Percentiles rank a stretch among this genome's conserved stretches.
These are phyloP conservation scores for Coccyzus lansbergi DNA, from an alignment of 2,797 vertebrate species.

Conservation along the genomic window DNA sequence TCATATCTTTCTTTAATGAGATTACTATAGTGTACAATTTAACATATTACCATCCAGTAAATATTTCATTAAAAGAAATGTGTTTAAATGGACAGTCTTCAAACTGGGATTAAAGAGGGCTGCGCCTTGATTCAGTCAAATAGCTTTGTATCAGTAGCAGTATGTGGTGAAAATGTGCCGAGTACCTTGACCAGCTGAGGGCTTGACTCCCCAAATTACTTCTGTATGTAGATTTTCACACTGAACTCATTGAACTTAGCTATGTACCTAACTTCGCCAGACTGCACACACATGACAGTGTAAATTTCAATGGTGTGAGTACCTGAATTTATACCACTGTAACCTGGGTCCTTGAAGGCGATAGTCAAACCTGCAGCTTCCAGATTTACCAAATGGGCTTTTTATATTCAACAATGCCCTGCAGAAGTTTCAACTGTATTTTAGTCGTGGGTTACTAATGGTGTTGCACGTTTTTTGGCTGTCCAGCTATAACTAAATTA, in stretches of 20 bases:
- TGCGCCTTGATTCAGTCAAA: not conserved
- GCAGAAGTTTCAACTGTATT: not conserved
- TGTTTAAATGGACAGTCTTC: slow-evolving; percentile 39
- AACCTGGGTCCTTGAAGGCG: not conserved
- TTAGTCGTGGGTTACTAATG: accelerated
- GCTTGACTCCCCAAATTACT: not conserved
- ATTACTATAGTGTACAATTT: slow-evolving; percentile 56
- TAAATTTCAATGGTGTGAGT: not conserved
- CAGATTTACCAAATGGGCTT: not conserved
- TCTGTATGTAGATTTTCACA: not conserved
- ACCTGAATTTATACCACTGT: not conserved
- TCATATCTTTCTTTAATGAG: slow-evolving; percentile 55
- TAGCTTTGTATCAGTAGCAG: not conserved
- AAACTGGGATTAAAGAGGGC: slow-evolving; percentile 21
- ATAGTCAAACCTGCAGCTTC: not conserved
- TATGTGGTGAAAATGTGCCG: not conserved
- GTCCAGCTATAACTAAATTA: not conserved
- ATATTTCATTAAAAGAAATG: slow-evolving; percentile 51
- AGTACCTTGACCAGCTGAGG: not conserved
- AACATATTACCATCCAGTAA: slow-evolving; percentile 43
- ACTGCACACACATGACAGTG: accelerated
- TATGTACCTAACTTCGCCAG: not conserved
- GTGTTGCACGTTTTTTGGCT: not conserved
- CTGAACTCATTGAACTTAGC: not conserved
- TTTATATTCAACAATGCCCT: not conserved